Evolutionary conservation across 2,888 invertebrate genomes (phyloP).

Genomic region (Spisula subtruncata): DNA sequence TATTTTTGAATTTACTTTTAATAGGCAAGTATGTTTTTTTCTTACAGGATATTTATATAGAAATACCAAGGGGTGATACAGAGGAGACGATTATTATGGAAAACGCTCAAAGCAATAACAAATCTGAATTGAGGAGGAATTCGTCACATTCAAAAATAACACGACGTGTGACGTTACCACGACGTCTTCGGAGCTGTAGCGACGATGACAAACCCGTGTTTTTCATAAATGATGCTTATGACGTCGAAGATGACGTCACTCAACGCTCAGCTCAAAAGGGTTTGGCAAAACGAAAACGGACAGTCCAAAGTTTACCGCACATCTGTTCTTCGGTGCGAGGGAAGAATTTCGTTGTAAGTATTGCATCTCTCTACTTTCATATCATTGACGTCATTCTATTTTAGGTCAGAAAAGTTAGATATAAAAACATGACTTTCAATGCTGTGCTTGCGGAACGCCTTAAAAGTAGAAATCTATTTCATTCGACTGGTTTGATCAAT

Average conservation of each 20-base stretch:
- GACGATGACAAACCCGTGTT: conserved; percentile 70
- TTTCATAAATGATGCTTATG: conserved; percentile 77
- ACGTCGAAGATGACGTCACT: conserved; percentile 48
- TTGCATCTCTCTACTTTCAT: too few relatives aligned
- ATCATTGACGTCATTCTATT: too few relatives aligned
- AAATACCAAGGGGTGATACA: conserved; percentile 22
- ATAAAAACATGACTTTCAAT: too few relatives aligned
- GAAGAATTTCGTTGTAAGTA: conserved; percentile 72
- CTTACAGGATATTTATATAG: conserved; percentile 27
- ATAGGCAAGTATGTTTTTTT: too few relatives aligned
- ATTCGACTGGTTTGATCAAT: too few relatives aligned
- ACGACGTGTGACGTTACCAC: conserved; percentile 58
- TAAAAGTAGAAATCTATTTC: too few relatives aligned
- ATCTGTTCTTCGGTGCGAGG: conserved; percentile 43
- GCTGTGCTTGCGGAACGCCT: too few relatives aligned
- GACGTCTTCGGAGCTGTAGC: conserved; percentile 60
- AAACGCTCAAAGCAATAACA: conserved; percentile 3
- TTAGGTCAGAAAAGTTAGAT: too few relatives aligned
- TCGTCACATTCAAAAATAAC: conserved; percentile 54
- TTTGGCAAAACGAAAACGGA: conserved; percentile 38
- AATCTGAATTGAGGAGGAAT: conserved; percentile 44
- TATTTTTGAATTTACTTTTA: too few relatives aligned
- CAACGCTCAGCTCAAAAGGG: not conserved
- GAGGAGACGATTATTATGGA: conserved; percentile 4
- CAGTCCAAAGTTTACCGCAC: conserved; percentile 56